phyloP scores from a whole-genome alignment of 1,140 invertebrate genomes.

The Dolichoris vasculosae region DNA sequence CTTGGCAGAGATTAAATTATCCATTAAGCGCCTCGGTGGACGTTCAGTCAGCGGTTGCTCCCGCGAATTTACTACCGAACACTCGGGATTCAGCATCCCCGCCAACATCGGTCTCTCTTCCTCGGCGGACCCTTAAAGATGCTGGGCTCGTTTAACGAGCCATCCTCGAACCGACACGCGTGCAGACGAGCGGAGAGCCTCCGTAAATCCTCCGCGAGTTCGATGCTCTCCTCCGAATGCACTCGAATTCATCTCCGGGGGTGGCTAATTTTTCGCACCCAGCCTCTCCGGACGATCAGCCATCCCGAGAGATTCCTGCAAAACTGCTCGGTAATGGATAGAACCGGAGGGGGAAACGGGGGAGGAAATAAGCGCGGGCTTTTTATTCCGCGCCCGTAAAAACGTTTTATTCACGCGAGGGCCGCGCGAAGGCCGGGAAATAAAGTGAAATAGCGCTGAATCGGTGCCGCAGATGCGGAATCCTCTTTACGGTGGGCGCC shows the following conservation, averaged over 20 bases:
- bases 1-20: constrained; percentile 56
- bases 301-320: neutral
- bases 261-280: neutral
- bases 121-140: constrained; percentile 54
- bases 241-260: constrained; percentile 18
- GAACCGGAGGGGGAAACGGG: neutral
- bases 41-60: constrained; percentile 47
- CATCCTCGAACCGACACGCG: constrained; percentile 37
- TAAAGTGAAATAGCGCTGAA: constrained; percentile 39
- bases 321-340: neutral
- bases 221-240: neutral
- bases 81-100: neutral
- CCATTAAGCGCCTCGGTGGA: constrained; percentile 53
- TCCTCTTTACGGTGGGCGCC: constrained; percentile 24
- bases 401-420: neutral
- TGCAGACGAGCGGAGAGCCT: neutral
- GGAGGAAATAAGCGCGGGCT: neutral
- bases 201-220: constrained; percentile 26
- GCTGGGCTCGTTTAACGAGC: constrained; percentile 53
- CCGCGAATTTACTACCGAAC: constrained; percentile 49
- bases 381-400: constrained; percentile 25
- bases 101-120: constrained; percentile 26
- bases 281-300: neutral
- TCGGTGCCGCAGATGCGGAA: constrained; percentile 37
- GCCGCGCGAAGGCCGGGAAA: neutral